phyloP scores from a whole-genome alignment of 2,797 vertebrate genomes.

The Phalanger gymnotis region DNA sequence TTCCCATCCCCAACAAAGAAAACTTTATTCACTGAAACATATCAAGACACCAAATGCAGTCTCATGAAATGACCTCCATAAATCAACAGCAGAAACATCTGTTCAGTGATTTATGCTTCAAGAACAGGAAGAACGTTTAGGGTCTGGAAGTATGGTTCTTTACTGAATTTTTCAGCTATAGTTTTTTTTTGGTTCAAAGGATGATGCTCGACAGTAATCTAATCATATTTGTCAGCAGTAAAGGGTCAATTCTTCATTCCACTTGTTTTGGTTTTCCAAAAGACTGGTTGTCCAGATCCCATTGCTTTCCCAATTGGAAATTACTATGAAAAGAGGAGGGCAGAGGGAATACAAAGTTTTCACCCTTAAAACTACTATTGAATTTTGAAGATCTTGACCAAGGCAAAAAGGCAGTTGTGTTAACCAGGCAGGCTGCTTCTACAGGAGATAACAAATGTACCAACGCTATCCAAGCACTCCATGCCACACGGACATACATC shows the following conservation, averaged over 20 bases:
- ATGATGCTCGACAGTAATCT: not conserved
- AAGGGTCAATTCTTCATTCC: not conserved
- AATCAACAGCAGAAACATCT: conserved; percentile 54
- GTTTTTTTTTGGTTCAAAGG: conserved; percentile 23
- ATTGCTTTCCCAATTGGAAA: not conserved
- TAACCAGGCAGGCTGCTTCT: conserved; percentile 23
- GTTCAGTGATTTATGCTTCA: conserved; percentile 62
- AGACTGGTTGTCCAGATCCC: not conserved
- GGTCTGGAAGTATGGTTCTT: conserved; percentile 43
- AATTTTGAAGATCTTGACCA: not conserved
- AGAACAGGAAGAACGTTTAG: conserved; percentile 43
- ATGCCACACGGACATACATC: not conserved
- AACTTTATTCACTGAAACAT: conserved; percentile 12
- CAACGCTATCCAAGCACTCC: not conserved
- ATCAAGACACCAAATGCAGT: conserved; percentile 44
- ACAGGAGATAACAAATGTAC: not conserved
- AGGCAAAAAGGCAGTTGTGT: not conserved
- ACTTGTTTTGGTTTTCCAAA: conserved; percentile 28
- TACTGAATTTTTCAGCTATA: conserved; percentile 38
- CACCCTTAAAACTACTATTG: not conserved
- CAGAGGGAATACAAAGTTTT: not conserved
- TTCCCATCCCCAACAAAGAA: conserved; percentile 12
- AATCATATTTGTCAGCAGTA: conserved; percentile 28
- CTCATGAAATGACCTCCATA: conserved; percentile 53
- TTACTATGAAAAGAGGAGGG: not conserved